These are phyloP conservation scores for Frankliniella intonsa DNA, from an alignment of 2,888 invertebrate genomes.

Conservation along the genomic window DNA sequence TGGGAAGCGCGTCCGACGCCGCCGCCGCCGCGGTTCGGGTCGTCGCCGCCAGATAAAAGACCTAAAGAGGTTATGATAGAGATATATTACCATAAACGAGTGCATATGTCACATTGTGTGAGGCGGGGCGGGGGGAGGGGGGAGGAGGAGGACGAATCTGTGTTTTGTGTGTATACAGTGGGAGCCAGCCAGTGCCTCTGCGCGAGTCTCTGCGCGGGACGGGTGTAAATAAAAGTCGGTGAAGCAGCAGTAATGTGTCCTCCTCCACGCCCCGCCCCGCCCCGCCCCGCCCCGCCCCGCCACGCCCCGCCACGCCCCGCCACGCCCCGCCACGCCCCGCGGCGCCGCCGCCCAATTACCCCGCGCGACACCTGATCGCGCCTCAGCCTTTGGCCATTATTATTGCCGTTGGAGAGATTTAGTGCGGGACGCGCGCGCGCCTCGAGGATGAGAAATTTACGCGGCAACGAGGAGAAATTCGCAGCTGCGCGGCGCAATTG, in stretches of 20 bases:
- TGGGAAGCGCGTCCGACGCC: neutral
- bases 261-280: neutral
- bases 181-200: neutral
- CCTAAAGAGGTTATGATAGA: conserved; percentile 26
- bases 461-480: too few relatives aligned
- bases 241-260: conserved; percentile 21
- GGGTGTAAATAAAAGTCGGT: conserved; percentile 16
- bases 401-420: too few relatives aligned
- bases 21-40: neutral
- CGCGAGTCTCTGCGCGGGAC: neutral
- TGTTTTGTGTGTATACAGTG: conserved; percentile 11
- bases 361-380: too few relatives aligned
- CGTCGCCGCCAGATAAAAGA: conserved; percentile 24
- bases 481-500: too few relatives aligned
- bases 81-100: conserved; percentile 25
- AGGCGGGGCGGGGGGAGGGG: neutral
- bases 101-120: conserved; percentile 26
- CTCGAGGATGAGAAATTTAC: too few relatives aligned
- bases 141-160: conserved; percentile 4
- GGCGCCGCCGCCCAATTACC: neutral
- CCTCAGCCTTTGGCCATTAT: neutral
- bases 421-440: too few relatives aligned
- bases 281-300: neutral
- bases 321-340: neutral
- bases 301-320: neutral